Evolutionary conservation across 2,797 vertebrate genomes (phyloP), one percentile per base, ranked within the genome.

Genomic region (Mormyrops boulengeri): DNA sequence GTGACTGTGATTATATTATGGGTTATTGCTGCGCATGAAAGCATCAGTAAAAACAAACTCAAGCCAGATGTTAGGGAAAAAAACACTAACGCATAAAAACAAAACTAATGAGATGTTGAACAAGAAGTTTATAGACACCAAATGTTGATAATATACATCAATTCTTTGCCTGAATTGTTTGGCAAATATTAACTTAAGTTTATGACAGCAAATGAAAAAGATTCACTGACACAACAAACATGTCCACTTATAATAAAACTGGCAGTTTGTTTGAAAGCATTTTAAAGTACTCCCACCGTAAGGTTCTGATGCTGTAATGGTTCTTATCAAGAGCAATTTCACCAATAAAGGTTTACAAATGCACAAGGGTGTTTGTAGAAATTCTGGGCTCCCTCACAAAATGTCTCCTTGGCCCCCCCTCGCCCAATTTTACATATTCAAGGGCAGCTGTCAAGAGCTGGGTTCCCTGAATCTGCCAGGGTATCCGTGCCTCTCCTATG

Each of bases 201-300:
- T 87, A 57, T 57, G 85, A 57, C 85, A 17, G 52, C 34, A 87
- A 57, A 87, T 53, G 84, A 30, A 86, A 86, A 53, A 86, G 55
- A 57, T 62, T n/a, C 34, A 41, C 22, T 60, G 30, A 26, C 30
- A 87, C 14, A 57, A 60, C 19, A 30, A 57, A 55, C 26, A 26
- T 52, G 85, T 30, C 30, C 50, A 87, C 86, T 38, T 38, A 44
- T 34, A 87, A 44, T 87, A 87, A 60, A 55, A 62, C 8, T 17
- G 86, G 53, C 19, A 60, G 86, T 57, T 87, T 60, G 53, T 87
- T 87, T 87, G 34, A 44, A 60, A 41, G 50, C 34, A 60, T 60
- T 60, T 60, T 38, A n/a, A 87, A 87, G 30, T 17, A 9, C 49
- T 5, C 14, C 52, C 14, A 2, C 14, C 34, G 6, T 19, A 1